These are phyloP conservation scores for Trypoxylus dichotomus DNA, from an alignment of 1,140 invertebrate species.

Conservation along the genomic window DNA sequence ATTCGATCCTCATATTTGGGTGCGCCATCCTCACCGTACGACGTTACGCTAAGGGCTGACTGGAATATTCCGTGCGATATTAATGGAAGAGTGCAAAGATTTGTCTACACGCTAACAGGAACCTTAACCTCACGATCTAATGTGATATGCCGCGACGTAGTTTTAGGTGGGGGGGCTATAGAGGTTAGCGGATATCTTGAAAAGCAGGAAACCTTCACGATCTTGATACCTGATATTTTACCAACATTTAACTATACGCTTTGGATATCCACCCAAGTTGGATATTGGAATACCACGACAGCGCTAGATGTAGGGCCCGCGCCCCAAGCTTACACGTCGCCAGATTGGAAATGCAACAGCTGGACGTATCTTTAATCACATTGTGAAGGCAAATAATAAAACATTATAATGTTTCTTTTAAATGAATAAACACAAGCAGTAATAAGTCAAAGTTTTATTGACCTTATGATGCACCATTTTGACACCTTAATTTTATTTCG, in stretches of 20 bases:
- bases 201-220: background rate
- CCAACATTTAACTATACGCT: background rate
- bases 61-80: conserved; percentile 8
- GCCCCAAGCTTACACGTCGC: background rate
- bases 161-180: background rate
- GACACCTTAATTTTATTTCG: too few relatives aligned
- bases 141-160: background rate
- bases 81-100: background rate
- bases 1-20: background rate
- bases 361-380: background rate
- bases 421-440: too few relatives aligned
- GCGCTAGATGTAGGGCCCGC: background rate
- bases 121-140: background rate
- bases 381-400: too few relatives aligned
- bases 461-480: too few relatives aligned
- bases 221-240: background rate
- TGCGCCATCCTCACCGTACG: background rate
- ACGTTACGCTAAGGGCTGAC: background rate
- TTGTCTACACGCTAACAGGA: background rate
- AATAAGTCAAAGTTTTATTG: too few relatives aligned
- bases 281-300: background rate
- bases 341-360: background rate
- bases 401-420: too few relatives aligned
- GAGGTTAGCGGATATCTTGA: background rate
- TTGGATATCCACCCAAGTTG: background rate